A percentile compares a stretch with the other conserved stretches of the same genome.
These are phyloP conservation scores for Ornithoptera alexandrae DNA, from an alignment of 2,888 invertebrate genomes.

Conservation along the genomic window DNA sequence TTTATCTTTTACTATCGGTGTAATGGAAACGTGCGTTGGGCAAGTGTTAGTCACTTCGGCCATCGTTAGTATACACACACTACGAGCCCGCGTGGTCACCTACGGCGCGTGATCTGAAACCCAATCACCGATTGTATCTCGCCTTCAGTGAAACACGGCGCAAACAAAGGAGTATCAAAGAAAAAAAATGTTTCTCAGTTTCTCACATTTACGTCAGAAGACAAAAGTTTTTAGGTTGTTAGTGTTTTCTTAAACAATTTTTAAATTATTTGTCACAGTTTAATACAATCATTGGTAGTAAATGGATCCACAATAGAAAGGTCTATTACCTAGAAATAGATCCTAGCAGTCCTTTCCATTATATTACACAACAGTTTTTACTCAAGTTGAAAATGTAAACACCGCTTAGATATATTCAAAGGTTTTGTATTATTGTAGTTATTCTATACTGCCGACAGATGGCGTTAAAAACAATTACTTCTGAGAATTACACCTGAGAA, in stretches of 20 bases:
- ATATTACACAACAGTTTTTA: constrained; percentile 10
- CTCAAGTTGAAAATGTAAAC: constrained; percentile 29
- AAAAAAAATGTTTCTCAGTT: constrained; percentile 30
- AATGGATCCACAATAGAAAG: no score
- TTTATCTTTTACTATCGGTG: no score
- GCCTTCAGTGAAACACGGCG: constrained; percentile 43
- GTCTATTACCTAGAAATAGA: no score
- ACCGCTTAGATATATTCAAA: neutral
- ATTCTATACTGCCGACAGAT: constrained; percentile 40
- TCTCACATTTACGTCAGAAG: no score
- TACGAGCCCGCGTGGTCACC: constrained; percentile 42
- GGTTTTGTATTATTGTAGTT: neutral
- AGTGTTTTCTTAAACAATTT: no score
- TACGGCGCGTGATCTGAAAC: constrained; percentile 62
- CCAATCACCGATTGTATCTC: constrained; percentile 57
- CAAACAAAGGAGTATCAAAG: constrained; percentile 30
- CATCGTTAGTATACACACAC: constrained; percentile 14
- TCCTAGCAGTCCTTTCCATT: no score
- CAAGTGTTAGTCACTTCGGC: neutral
- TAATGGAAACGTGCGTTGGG: no score
- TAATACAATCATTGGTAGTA: neutral
- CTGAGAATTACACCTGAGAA: no score
- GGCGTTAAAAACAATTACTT: constrained; percentile 36
- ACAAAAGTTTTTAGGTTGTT: no score
- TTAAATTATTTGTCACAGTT: neutral